Evolutionary conservation across 1,140 invertebrate genomes (phyloP), one percentile per base, ranked within the genome.

Genomic region (Bombus difficillimus): DNA sequence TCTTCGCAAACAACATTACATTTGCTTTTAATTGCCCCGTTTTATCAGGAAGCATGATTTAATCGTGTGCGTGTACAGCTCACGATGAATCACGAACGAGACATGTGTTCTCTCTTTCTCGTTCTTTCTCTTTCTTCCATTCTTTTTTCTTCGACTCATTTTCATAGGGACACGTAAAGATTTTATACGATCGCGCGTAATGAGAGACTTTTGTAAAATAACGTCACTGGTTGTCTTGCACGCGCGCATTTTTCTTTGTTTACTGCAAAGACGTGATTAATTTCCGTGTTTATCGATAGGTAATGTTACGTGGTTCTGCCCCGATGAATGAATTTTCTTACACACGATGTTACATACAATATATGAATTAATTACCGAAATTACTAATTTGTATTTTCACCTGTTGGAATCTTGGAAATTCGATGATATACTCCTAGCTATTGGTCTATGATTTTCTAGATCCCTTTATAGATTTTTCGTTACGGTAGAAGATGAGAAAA

Each of bases 131-230:
- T 28, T 34, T 34, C 18, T 53, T 15, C 6, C 25, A 10, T 37
- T 57, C 34, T 13, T 6, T 73, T 34, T 25, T 22, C 1, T 10
- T 32, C 53, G 47, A 12, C 28, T 75, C 47, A 41, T 75, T 68
- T 79, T 79, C 77, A 47, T 34, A 22, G 41, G 4, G 12, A 22
- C 34, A 15, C 32, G 76, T 47, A 47, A 79, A 47, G 62, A 47
- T 78, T 78, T 78, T 47, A 79, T 34, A 22, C 39, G 41, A 78
- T 43, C 64, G 77, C n/a, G 66, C 47, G 8, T 79, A 79, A 79
- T 4, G 32, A 66, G 32, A 10, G 39, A 34, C 22, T 41, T n/a
- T 79, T 41, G 39, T 79, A 68, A 47, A 66, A 34, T 32, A 39
- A 22, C 13, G n/a, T 18, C n/a, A 0, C 22, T 22, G 28, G 18